Conservation (phyloP, 1,140 invertebrate species). For the Magallana ariakensis region DNA sequence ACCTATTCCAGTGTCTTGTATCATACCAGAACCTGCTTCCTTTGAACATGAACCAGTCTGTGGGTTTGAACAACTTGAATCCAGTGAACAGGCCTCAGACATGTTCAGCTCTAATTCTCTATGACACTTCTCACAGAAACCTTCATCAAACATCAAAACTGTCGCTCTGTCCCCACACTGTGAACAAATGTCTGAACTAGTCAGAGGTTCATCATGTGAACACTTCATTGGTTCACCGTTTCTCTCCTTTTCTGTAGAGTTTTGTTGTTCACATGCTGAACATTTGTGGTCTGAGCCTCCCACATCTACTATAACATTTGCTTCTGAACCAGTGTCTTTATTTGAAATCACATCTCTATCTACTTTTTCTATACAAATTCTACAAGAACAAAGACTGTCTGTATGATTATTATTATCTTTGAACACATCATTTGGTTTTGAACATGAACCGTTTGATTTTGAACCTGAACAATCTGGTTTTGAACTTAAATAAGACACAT, state of each 20-base stretch:
- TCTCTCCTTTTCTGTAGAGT: background rate
- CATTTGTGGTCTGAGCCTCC: background rate
- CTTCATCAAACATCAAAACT: background rate
- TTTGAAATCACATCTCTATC: background rate
- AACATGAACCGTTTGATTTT: background rate
- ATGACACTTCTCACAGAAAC: background rate
- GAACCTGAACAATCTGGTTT: too few relatives aligned
- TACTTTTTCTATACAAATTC: background rate
- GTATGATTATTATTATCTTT: constrained; percentile 17
- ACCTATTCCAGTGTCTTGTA: too few relatives aligned
- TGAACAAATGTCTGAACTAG: background rate
- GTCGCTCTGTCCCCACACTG: background rate
- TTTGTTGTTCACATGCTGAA: background rate
- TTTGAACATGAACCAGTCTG: background rate
- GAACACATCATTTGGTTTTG: background rate
- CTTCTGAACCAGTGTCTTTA: background rate
- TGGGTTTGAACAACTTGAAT: background rate
- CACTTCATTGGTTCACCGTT: background rate
- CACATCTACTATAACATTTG: background rate
- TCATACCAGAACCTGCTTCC: too few relatives aligned
- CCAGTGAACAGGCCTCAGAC: background rate
- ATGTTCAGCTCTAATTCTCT: background rate
- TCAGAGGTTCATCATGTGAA: background rate
- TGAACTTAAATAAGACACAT: too few relatives aligned
- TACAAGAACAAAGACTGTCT: background rate